Evolutionary conservation across 2,797 vertebrate genomes (phyloP), one percentile per base, ranked within the genome.

Genomic region (Neomorphus geoffroyi): DNA sequence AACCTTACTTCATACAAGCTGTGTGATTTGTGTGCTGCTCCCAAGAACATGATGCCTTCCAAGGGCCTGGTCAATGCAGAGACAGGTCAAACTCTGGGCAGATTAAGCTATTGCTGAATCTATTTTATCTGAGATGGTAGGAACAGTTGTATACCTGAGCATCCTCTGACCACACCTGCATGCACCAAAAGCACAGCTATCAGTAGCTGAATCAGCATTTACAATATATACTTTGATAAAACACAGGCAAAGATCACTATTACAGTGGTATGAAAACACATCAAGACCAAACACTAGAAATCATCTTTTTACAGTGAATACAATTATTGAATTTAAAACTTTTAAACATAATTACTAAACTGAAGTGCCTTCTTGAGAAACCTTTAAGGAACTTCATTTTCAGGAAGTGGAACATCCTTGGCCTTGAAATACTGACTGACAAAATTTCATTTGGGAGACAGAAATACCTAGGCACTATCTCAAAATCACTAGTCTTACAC

Each of bases 31-130:
- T 17, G 17, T 46, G 58, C 58, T 79, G 62, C 37, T 73, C 45
- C n/a, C 37, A 26, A 37, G 37, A 28, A 13, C 0, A 0, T 3
- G 21, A 14, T 14, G 7, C 21, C 18, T 83, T 32, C 21, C 2
- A 1, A 26, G 41, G 57, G 41, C 61, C 88, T 53, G 26, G 33
- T 37, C 28, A 26, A 19, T 21, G 53, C 53, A n/a, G 35, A 51
- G n/a, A 17, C 35, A 56, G 48, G 65, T 5, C 6, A 18, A 60
- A 27, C 58, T 16, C 50, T 81, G 32, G 26, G 53, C 39, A 1
- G 2, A 33, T n/a, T 23, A 33, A 90, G 24, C 33, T 33, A 8
- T 22, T 1, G 0, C 56, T 50, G 21, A 35, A 54, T 35, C 21
- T 70, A 9, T 27, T 92, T 80, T 64, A 10, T 33, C 50, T 81